A percentile compares a stretch with the other conserved stretches of the same genome.
Evolutionary conservation across 1,140 invertebrate genomes (phyloP).

Genomic region (Zaprionus taronus): DNA sequence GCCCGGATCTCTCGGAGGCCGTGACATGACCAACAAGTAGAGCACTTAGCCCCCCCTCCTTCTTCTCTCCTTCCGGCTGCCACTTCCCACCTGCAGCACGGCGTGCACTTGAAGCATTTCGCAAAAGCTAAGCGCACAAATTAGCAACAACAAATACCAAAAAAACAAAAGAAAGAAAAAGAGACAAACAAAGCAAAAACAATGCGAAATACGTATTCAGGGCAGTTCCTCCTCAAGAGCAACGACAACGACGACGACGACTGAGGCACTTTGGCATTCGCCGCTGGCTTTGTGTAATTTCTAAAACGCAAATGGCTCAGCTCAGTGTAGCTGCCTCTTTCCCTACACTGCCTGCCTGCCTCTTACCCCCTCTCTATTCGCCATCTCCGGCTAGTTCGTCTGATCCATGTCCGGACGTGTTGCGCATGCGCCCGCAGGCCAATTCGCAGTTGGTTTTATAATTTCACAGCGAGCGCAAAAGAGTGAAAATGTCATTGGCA

Average conservation of each 20-base stretch:
- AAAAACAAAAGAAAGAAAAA: background rate
- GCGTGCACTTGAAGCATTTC: constrained; percentile 45
- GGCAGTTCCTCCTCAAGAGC: constrained; percentile 67
- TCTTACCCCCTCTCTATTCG: background rate
- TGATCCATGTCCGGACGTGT: constrained; percentile 78
- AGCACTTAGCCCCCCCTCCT: background rate
- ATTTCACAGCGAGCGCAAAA: constrained; percentile 61
- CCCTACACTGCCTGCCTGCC: background rate
- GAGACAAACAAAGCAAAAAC: constrained; percentile 4
- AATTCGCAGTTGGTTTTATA: constrained; percentile 57
- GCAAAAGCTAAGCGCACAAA: constrained; percentile 50
- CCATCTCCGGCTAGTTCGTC: constrained; percentile 31
- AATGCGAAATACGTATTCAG: constrained; percentile 81
- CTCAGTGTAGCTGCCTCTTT: constrained; percentile 26
- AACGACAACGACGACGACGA: constrained; percentile 30
- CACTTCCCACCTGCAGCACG: constrained; percentile 13
- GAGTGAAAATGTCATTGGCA: constrained; percentile 82
- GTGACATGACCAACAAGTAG: constrained; percentile 36
- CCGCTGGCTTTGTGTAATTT: constrained; percentile 75
- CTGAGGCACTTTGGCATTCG: constrained; percentile 76
- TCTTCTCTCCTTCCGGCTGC: background rate
- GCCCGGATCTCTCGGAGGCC: constrained; percentile 39
- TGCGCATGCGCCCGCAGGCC: constrained; percentile 75
- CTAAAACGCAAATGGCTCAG: constrained; percentile 76
- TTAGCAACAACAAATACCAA: constrained; percentile 28